Base-by-base conservation (phyloP, 2,797 vertebrate genomes). In the Geotrypetes seraphini region DNA sequence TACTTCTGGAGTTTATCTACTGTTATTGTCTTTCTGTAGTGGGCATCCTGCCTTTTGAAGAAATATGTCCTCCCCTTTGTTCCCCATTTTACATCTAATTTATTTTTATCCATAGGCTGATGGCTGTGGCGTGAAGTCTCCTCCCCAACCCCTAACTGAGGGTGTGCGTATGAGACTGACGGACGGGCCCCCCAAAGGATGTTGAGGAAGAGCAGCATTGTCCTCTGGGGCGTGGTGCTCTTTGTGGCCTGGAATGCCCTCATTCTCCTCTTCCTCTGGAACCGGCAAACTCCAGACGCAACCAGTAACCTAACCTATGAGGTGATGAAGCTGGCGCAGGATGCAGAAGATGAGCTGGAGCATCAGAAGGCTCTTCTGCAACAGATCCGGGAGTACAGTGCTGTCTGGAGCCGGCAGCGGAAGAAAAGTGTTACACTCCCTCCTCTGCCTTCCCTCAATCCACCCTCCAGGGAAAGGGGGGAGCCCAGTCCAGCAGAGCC, bases 181-280 rank as follows among this genome's bases (percentile, higher is more conserved):
- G 36, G 26, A 39, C 19, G 43, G 19, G 12, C 20, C 26, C 30
- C 23, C 25, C 35, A 41, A 28, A 78, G 68, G 63, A 81, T 83
- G 80, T 70, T 68, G 69, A 94, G 92, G 72, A 93, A 91, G 84
- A 79, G 80, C 61, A 87, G 81, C 51, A 70, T 90, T 43, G 89
- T 87, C 69, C 54, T 91, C 49, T 92, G 90, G 54, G 84, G 91
- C 57, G 91, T 86, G 45, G 77, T 88, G 66, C 82, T 97, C 36
- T 96, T 97, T 28, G 73, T 96, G 6, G 86, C 84, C 39, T 96
- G 92, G 92, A 94, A 96, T 22, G 87, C 86, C 39, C 69, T 97
- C 53, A 80, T 97, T 36, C 81, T 96, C n/a, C 85, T 97, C 30
- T 97, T 96, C 69, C 86, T 97, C 47, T 91, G 91, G 91, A 88